Percentiles rank a stretch among this genome's conserved stretches.
Evolutionary conservation across 2,888 invertebrate genomes (phyloP).

Genomic region (Eulithis prunata): DNA sequence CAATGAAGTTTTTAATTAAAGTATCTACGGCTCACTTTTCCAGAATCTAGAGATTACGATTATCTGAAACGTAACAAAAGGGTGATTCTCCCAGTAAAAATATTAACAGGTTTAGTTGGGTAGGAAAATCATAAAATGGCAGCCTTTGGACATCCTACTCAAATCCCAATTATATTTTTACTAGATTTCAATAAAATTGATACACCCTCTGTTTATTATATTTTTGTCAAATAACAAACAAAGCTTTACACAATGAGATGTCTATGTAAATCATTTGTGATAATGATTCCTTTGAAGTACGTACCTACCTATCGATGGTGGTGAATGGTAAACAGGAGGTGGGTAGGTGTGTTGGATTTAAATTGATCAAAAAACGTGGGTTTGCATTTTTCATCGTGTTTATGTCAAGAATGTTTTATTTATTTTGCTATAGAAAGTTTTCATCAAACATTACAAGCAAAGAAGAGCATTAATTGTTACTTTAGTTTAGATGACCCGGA

Average conservation of each 20-base stretch:
- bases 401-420: slow-evolving; percentile 36
- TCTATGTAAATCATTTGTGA: slow-evolving; percentile 49
- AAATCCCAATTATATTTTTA: too few species aligned
- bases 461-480: too few species aligned
- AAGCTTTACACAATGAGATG: slow-evolving; percentile 10
- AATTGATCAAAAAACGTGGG: slow-evolving; percentile 67
- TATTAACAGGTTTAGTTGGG: too few species aligned
- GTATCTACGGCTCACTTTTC: slow-evolving; percentile 1
- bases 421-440: neutral
- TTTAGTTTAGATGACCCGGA: too few species aligned
- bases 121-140: too few species aligned
- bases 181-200: too few species aligned
- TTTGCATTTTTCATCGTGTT: slow-evolving; percentile 62
- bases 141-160: too few species aligned
- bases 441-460: neutral
- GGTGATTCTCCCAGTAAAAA: too few species aligned
- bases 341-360: slow-evolving; percentile 52
- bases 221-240: slow-evolving; percentile 1
- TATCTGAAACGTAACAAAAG: neutral
- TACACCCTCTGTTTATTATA: neutral
- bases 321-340: slow-evolving; percentile 60
- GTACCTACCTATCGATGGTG: slow-evolving; percentile 47
- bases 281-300: slow-evolving; percentile 71
- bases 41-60: neutral
- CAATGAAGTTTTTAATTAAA: slow-evolving; percentile 31